Evolutionary conservation across 2,797 vertebrate genomes (phyloP).

Genomic region (Ammospiza maritima): DNA sequence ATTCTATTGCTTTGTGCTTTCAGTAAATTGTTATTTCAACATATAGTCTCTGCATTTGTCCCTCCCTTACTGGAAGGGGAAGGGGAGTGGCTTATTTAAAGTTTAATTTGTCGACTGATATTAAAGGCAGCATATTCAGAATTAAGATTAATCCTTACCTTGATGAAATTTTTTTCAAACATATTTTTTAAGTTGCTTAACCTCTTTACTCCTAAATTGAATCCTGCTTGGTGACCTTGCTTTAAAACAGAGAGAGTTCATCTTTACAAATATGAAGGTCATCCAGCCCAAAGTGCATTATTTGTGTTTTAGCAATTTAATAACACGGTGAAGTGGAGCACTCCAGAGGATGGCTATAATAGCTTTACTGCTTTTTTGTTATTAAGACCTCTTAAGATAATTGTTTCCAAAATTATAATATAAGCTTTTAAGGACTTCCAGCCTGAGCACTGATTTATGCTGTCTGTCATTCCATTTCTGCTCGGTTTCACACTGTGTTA

Average conservation of each 20-base stretch:
- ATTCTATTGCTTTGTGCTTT: neutral
- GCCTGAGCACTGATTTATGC: conserved; percentile 73
- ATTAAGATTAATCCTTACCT: conserved; percentile 71
- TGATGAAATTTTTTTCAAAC: conserved; percentile 60
- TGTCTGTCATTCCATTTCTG: conserved; percentile 71
- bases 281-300: conserved; percentile 45
- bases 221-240: conserved; percentile 72
- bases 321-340: conserved; percentile 74
- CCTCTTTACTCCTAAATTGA: conserved; percentile 67
- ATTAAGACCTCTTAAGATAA: conserved; percentile 80
- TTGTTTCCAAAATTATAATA: conserved; percentile 78
- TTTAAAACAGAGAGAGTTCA: conserved; percentile 58
- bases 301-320: conserved; percentile 77
- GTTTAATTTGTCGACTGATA: neutral
- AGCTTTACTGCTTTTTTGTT: conserved; percentile 72
- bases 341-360: conserved; percentile 68
- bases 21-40: neutral
- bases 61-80: neutral
- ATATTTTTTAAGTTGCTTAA: conserved; percentile 67
- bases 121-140: neutral
- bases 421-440: conserved; percentile 71
- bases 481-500: conserved; percentile 77
- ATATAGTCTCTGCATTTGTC: neutral
- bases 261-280: conserved; percentile 79
- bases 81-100: neutral